Evolutionary conservation across 2,113 vertebrate genomes (phyloP).

Genomic region (Scophthalmus maximus): DNA sequence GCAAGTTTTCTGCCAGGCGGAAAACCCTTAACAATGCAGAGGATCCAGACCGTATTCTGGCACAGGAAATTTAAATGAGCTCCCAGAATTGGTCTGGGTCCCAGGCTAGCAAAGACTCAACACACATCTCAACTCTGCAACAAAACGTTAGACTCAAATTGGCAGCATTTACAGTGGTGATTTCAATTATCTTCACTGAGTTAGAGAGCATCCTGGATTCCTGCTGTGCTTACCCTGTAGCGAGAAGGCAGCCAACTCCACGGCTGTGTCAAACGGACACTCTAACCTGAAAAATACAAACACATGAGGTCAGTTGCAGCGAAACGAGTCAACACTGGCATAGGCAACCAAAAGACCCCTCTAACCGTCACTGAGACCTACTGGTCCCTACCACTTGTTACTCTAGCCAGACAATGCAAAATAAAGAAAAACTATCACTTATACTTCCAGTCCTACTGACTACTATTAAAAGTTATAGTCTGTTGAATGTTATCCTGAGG

Average conservation of each 20-base stretch:
- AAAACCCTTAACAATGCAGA: too few relatives aligned
- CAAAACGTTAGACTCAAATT: background rate
- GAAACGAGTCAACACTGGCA: background rate
- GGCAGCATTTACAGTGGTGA: background rate
- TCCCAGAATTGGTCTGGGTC: too few relatives aligned
- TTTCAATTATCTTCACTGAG: slow-evolving; percentile 1
- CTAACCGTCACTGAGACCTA: background rate
- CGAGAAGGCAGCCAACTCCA: slow-evolving; percentile 93
- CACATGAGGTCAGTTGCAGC: background rate
- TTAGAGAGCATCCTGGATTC: background rate
- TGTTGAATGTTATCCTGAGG: too few relatives aligned
- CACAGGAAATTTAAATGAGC: too few relatives aligned
- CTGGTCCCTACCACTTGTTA: too few relatives aligned
- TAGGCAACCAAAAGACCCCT: background rate
- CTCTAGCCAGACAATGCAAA: too few relatives aligned
- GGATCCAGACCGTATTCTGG: too few relatives aligned
- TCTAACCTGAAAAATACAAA: slow-evolving; percentile 86
- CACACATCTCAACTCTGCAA: background rate
- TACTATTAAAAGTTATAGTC: too few relatives aligned
- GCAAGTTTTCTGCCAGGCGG: too few relatives aligned
- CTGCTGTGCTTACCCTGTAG: slow-evolving; percentile 88
- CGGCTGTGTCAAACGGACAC: slow-evolving; percentile 92
- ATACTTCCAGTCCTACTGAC: too few relatives aligned
- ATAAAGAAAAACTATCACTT: too few relatives aligned
- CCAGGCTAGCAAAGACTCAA: background rate